Conservation (phyloP, 2,888 invertebrate species). For the Synanthedon formicaeformis region DNA sequence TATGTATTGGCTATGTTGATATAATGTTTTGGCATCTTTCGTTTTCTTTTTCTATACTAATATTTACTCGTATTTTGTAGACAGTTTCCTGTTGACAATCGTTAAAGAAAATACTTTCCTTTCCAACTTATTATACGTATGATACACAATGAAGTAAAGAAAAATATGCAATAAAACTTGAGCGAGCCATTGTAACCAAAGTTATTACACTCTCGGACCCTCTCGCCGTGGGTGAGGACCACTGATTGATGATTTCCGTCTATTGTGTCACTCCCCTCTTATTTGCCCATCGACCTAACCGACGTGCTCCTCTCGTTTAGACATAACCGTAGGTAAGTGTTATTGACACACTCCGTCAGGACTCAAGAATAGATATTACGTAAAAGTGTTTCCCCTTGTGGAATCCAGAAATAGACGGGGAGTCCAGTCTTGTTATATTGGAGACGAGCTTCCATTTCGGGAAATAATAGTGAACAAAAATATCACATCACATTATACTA, state of each 20-base stretch:
- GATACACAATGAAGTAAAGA: too few species aligned
- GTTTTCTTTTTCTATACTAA: too few species aligned
- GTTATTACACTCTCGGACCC: constrained; percentile 8
- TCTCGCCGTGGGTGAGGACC: constrained; percentile 36
- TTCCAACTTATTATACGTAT: too few species aligned
- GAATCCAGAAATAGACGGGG: not conserved
- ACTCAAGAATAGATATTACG: not conserved
- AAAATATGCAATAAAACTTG: too few species aligned
- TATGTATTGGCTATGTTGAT: too few species aligned
- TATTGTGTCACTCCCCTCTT: constrained; percentile 44
- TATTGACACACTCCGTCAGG: not conserved
- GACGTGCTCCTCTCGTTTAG: constrained; percentile 3
- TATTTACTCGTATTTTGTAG: too few species aligned
- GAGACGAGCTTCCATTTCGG: too few species aligned
- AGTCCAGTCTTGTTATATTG: not conserved
- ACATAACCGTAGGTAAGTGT: not conserved
- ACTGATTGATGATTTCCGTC: constrained; percentile 56
- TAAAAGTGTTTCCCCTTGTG: not conserved
- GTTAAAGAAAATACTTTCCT: too few species aligned
- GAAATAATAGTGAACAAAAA: not conserved
- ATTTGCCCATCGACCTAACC: constrained; percentile 24
- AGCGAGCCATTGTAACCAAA: not conserved
- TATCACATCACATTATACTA: constrained; percentile 5
- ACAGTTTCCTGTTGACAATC: too few species aligned
- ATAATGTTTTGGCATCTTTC: too few species aligned